Conservation (phyloP, 2,113 vertebrate genomes). For the Otocyon megalotis region DNA sequence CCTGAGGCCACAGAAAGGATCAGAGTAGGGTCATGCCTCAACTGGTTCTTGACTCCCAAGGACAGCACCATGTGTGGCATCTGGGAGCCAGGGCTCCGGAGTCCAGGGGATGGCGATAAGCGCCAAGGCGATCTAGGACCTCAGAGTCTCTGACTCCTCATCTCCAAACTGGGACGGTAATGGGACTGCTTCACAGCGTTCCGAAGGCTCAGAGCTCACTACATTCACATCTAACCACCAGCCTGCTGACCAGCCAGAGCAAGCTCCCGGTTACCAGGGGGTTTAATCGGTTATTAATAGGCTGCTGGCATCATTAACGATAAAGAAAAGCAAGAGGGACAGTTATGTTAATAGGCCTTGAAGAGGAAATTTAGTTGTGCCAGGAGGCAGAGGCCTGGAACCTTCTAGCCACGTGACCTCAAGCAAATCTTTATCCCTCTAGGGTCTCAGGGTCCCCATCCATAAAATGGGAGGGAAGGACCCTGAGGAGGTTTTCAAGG, state of each 20-base stretch:
- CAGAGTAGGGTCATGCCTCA: rapidly evolving
- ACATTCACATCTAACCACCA: rapidly evolving
- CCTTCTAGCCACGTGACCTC: background rate
- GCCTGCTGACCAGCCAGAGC: rapidly evolving
- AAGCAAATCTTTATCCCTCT: background rate
- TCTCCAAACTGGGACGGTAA: background rate
- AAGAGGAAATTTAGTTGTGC: background rate
- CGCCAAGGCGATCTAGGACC: too few species aligned
- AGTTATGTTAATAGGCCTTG: background rate
- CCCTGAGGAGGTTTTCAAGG: background rate
- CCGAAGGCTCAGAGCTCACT: rapidly evolving
- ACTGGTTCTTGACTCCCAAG: background rate
- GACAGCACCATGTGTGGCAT: rapidly evolving
- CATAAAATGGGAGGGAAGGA: background rate
- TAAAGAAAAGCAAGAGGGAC: background rate
- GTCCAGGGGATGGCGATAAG: background rate
- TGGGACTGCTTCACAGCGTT: rapidly evolving
- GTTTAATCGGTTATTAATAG: background rate
- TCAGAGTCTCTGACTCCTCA: background rate
- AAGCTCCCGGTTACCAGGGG: rapidly evolving
- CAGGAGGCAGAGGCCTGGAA: background rate
- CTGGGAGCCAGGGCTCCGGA: background rate
- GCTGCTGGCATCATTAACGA: rapidly evolving
- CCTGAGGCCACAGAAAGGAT: background rate
- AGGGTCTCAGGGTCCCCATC: background rate